Evolutionary conservation across 2,797 vertebrate genomes (phyloP).

Genomic region (Pristis pectinata): DNA sequence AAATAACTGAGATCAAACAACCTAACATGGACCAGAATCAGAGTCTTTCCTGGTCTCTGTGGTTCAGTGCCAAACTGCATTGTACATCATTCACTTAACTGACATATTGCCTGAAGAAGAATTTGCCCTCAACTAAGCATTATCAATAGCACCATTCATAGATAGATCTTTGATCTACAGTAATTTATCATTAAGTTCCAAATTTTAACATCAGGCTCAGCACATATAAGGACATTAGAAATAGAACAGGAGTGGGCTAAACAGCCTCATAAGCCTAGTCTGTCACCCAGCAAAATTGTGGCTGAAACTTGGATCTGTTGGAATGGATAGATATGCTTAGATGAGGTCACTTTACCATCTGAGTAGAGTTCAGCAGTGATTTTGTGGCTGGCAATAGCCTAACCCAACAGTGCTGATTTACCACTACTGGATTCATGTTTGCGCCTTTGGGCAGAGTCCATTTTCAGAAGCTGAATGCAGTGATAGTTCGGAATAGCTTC

Average conservation of each 20-base stretch:
- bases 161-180: background rate
- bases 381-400: background rate
- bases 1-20: background rate
- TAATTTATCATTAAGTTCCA: background rate
- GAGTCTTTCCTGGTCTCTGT: background rate
- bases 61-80: background rate
- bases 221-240: background rate
- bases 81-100: background rate
- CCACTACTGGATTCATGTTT: background rate
- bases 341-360: background rate
- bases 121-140: background rate
- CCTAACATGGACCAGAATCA: background rate
- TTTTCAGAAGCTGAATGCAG: background rate
- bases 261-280: too few relatives aligned
- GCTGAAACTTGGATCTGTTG: background rate
- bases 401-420: background rate
- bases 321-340: background rate
- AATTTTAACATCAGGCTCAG: background rate
- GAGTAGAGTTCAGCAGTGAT: background rate
- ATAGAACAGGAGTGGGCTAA: too few relatives aligned
- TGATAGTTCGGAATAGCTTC: background rate
- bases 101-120: background rate
- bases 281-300: too few relatives aligned
- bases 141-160: background rate
- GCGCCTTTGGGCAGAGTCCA: background rate